Evolutionary conservation across 1,140 invertebrate genomes (phyloP).

Genomic region (Andrena cerasifolii): DNA sequence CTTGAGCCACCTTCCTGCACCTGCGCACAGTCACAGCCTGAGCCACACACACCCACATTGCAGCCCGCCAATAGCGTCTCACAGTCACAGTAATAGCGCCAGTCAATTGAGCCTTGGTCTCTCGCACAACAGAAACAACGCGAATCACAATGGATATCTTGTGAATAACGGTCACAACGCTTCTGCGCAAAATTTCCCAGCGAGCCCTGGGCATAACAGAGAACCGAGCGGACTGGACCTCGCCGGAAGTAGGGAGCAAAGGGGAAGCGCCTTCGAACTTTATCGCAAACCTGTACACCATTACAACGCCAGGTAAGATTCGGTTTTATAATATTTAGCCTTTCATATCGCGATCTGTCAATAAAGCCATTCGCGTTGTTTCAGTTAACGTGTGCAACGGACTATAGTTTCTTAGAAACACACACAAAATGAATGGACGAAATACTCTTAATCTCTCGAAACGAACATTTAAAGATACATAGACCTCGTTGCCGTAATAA

Average conservation of each 20-base stretch:
- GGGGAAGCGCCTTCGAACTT: slow-evolving; percentile 97
- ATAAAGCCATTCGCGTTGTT: slow-evolving; percentile 37
- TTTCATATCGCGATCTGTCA: background rate
- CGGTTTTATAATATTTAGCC: background rate
- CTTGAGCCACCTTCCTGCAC: slow-evolving; percentile 81
- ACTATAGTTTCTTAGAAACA: background rate
- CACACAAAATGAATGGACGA: slow-evolving; percentile 13
- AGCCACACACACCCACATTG: slow-evolving; percentile 83
- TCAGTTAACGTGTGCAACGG: slow-evolving; percentile 51
- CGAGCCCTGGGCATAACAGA: slow-evolving; percentile 78
- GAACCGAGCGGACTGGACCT: slow-evolving; percentile 86
- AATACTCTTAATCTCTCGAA: slow-evolving; percentile 22
- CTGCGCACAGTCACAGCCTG: slow-evolving; percentile 76
- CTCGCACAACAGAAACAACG: slow-evolving; percentile 82
- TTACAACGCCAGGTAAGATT: slow-evolving; percentile 88
- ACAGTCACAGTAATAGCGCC: slow-evolving; percentile 81
- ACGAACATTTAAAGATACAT: background rate
- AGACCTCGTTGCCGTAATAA: slow-evolving; percentile 14
- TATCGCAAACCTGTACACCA: slow-evolving; percentile 94
- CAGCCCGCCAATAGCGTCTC: slow-evolving; percentile 81
- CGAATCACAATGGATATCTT: slow-evolving; percentile 71
- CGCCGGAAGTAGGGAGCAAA: slow-evolving; percentile 92
- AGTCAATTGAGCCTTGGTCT: slow-evolving; percentile 79
- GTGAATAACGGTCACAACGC: slow-evolving; percentile 41
- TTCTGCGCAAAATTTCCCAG: slow-evolving; percentile 22